Conservation (phyloP, 1,140 invertebrate genomes). For the Neotoxoptera formosana region DNA sequence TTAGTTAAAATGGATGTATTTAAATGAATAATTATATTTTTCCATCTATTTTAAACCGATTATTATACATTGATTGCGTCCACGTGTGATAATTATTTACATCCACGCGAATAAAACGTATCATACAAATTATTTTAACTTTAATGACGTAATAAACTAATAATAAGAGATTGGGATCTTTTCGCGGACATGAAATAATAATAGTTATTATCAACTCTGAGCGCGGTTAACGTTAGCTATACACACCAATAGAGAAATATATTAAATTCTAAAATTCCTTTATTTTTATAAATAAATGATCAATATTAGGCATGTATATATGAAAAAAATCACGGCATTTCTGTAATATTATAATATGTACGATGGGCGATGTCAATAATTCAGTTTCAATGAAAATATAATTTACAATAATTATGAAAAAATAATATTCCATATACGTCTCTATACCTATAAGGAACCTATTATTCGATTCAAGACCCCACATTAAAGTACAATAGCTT, state of each 20-base stretch:
- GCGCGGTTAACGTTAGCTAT: not conserved
- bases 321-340: not conserved
- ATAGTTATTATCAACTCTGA: not conserved
- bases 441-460: not conserved
- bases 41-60: not conserved
- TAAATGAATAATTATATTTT: not conserved
- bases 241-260: not conserved
- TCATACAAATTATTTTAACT: not conserved
- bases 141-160: not conserved
- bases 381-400: conserved; percentile 25
- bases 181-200: not conserved
- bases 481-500: conserved; percentile 21
- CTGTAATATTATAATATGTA: not conserved
- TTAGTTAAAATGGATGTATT: not conserved
- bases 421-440: conserved; percentile 31
- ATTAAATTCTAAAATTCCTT: too few species aligned
- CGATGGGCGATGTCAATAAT: not conserved
- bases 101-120: not conserved
- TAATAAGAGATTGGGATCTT: not conserved
- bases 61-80: not conserved
- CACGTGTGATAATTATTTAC: conserved; percentile 17
- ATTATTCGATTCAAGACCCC: conserved; percentile 22
- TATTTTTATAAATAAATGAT: not conserved
- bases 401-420: not conserved
- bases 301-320: not conserved